phyloP scores from a whole-genome alignment of 2,113 vertebrate genomes.

The Dicerorhinus sumatrensis region DNA sequence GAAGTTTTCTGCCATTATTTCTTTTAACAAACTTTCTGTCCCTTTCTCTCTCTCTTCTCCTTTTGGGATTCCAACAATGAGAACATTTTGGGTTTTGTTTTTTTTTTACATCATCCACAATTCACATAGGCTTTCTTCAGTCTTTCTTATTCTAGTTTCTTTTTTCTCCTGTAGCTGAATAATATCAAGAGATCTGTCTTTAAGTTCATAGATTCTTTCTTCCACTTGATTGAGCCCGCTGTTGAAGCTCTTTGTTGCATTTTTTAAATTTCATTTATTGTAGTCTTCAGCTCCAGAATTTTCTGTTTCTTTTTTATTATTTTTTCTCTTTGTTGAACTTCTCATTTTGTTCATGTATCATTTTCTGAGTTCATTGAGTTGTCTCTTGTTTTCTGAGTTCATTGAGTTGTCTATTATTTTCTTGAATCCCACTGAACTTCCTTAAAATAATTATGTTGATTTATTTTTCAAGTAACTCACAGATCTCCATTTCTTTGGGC shows the following conservation, averaged over 20 bases:
- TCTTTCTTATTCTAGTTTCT: neutral
- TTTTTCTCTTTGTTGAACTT: too few species aligned
- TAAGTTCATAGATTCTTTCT: too few species aligned
- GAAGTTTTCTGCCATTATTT: neutral
- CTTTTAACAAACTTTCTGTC: neutral
- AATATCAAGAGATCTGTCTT: too few species aligned
- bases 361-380: too few species aligned
- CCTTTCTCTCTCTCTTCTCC: neutral
- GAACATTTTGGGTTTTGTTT: too few species aligned
- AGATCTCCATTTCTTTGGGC: neutral
- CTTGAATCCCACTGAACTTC: too few species aligned
- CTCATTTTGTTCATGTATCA: too few species aligned
- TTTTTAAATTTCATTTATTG: neutral
- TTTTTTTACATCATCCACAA: neutral
- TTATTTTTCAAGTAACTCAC: neutral
- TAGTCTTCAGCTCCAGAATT: neutral
- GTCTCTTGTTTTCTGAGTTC: too few species aligned
- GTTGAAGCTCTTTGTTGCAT: neutral
- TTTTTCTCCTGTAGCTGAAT: neutral
- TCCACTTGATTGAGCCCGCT: neutral
- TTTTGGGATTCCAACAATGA: neutral
- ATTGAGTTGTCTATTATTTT: too few species aligned
- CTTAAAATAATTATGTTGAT: neutral
- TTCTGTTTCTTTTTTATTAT: too few species aligned
- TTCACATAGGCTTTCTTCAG: too few species aligned